Conservation (phyloP, 2,113 vertebrate genomes). For the Ceyx melanurus region DNA sequence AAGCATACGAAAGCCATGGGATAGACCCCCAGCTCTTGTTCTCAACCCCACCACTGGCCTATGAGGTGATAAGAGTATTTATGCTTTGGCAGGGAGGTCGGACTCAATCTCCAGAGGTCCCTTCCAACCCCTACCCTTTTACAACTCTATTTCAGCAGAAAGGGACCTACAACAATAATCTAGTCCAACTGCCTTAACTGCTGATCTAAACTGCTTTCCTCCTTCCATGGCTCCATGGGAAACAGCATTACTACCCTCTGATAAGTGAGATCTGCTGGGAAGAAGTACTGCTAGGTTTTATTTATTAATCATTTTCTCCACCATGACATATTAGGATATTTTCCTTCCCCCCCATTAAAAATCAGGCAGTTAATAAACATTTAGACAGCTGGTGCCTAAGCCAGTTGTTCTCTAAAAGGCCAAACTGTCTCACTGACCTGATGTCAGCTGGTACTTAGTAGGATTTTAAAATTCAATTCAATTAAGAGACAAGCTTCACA, state of each 20-base stretch:
- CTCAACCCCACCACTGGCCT: neutral
- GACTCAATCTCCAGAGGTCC: too few relatives aligned
- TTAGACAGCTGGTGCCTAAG: conserved; percentile 16
- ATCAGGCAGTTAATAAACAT: neutral
- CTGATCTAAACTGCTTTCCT: neutral
- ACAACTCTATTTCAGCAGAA: neutral
- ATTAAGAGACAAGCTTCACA: conserved; percentile 32
- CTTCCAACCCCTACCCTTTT: too few relatives aligned
- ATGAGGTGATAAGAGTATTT: neutral
- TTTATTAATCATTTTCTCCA: neutral
- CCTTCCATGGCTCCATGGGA: neutral
- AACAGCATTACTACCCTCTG: neutral
- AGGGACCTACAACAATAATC: neutral
- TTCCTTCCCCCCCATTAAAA: neutral
- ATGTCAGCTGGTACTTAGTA: conserved; percentile 9
- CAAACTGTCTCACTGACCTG: neutral
- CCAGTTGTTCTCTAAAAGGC: conserved; percentile 2
- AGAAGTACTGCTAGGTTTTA: neutral
- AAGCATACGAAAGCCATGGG: neutral
- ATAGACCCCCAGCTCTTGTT: neutral
- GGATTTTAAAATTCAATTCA: conserved; percentile 27
- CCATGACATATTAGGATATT: neutral
- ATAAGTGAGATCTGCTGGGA: neutral
- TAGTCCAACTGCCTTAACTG: neutral
- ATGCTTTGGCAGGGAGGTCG: too few relatives aligned